These are phyloP conservation scores for Elachura formosa DNA, from an alignment of 2,113 vertebrate species.

Conservation along the genomic window DNA sequence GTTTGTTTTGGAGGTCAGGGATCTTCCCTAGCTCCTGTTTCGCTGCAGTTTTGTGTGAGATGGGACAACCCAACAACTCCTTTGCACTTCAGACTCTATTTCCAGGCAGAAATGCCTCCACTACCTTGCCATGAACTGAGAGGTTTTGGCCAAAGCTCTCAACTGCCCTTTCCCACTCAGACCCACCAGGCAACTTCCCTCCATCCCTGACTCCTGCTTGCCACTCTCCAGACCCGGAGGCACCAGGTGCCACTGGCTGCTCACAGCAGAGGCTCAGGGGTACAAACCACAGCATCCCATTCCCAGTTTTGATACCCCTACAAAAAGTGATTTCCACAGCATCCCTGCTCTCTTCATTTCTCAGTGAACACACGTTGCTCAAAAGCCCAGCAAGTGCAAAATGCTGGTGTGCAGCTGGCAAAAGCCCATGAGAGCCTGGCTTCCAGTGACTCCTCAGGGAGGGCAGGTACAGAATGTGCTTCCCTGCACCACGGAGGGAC, in stretches of 20 bases:
- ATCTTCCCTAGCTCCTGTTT: not conserved
- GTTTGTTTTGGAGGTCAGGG: not conserved
- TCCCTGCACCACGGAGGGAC: not conserved
- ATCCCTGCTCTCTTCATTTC: not conserved
- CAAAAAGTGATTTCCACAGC: not conserved
- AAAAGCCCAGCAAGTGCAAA: not conserved
- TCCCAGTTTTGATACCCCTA: not conserved
- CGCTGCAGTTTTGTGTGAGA: not conserved
- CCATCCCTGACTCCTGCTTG: not conserved
- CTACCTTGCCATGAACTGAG: not conserved
- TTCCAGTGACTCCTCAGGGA: not conserved
- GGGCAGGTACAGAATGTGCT: not conserved
- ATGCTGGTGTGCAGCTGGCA: fast-evolving
- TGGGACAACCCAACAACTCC: not conserved
- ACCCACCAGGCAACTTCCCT: not conserved
- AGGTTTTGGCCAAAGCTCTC: not conserved
- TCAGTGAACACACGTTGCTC: not conserved
- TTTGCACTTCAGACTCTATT: not conserved
- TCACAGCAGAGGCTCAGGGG: not conserved
- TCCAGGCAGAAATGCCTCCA: not conserved
- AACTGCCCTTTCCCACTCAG: not conserved
- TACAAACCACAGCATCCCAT: not conserved
- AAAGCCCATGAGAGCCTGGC: not conserved
- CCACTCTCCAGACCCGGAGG: not conserved
- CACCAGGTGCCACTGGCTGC: no score